These are phyloP conservation scores for Halichoerus grypus DNA, from an alignment of 2,113 vertebrate genomes.

Conservation along the genomic window DNA sequence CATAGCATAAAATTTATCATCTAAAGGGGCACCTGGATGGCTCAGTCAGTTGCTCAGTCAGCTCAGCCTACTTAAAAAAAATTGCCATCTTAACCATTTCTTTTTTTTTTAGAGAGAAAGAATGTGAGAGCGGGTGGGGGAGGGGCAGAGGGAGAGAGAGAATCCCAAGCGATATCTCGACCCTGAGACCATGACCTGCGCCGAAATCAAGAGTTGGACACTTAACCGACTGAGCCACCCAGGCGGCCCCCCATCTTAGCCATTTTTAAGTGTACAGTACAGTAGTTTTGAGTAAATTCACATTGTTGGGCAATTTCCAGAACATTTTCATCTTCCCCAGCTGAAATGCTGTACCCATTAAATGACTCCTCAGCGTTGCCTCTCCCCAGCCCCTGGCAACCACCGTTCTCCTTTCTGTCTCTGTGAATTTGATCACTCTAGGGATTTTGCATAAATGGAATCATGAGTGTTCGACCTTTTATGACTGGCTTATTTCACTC, in stretches of 20 bases:
- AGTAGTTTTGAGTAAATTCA: background rate
- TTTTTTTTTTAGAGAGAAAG: background rate
- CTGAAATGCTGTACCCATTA: background rate
- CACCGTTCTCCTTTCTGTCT: background rate
- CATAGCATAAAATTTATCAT: background rate
- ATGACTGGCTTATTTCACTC: background rate
- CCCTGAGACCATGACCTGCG: background rate
- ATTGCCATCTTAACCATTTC: background rate
- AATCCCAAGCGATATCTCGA: background rate
- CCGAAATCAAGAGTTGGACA: background rate
- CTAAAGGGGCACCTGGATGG: background rate
- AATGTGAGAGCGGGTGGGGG: too few relatives aligned
- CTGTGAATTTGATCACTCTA: background rate
- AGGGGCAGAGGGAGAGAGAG: background rate
- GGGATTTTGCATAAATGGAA: fast-evolving
- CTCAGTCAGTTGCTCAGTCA: background rate
- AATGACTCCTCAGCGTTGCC: fast-evolving
- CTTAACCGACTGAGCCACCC: background rate
- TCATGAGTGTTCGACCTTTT: background rate
- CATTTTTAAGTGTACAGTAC: background rate
- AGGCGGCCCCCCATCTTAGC: background rate
- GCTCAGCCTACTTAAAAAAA: background rate
- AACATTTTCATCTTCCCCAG: background rate
- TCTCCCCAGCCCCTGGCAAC: background rate
- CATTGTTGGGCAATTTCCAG: background rate